phyloP scores from a whole-genome alignment of 2,888 invertebrate species.

The Aphodius granarius region DNA sequence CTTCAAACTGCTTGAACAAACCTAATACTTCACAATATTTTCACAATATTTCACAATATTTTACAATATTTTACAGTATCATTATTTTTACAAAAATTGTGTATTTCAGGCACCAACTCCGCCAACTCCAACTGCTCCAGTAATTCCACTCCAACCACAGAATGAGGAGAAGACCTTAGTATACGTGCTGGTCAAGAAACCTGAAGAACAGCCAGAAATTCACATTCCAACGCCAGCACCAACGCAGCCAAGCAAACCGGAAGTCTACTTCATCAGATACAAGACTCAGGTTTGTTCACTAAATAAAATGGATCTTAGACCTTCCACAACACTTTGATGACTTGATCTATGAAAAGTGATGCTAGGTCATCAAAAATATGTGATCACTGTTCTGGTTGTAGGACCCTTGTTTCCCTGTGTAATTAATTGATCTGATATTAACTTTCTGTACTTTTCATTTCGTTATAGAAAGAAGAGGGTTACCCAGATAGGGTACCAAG shows the following conservation, averaged over 20 bases:
- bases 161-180: conserved; percentile 89
- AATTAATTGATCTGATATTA: conserved; percentile 1
- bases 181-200: conserved; percentile 87
- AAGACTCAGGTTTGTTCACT: conserved; percentile 71
- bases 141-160: conserved; percentile 79
- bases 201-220: conserved; percentile 80
- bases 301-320: no score
- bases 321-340: no score
- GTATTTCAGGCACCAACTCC: conserved; percentile 85
- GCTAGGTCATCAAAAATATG: no score
- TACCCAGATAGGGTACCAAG: conserved; percentile 51
- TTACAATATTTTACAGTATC: no score
- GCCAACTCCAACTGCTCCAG: conserved; percentile 78
- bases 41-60: no score
- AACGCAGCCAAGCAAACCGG: conserved; percentile 85
- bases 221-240: conserved; percentile 78
- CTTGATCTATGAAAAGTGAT: no score
- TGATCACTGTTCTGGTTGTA: no score
- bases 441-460: conserved; percentile 17
- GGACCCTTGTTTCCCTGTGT: not conserved
- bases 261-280: conserved; percentile 90
- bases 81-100: not conserved
- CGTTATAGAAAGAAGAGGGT: conserved; percentile 51
- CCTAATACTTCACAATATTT: no score
- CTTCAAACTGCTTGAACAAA: no score